Evolutionary conservation across 1,140 invertebrate species (phyloP), one percentile per base, ranked within the genome.

Genomic region (Lysiphlebus fabarum): DNA sequence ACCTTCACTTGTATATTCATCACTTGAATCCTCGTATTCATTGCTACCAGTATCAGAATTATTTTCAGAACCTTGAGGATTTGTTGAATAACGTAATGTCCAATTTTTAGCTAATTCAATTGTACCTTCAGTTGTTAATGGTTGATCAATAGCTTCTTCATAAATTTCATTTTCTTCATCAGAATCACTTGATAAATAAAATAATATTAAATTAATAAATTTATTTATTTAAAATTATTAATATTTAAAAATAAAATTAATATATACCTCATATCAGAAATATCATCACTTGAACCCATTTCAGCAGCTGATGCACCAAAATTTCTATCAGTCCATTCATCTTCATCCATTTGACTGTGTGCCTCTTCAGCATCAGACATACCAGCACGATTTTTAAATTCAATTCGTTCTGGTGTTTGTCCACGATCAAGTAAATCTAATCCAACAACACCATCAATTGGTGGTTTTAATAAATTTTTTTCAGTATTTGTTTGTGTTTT

Each of bases 311-410:
- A 88, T 50, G 88, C 87, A 63, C 91, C 87, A 74, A 93, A 93
- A 80, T 95, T 96, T 56, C 90, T 84, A 66, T 94, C 92, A 1
- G 92, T 95, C 92, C 91, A 95, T 75, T 95, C 92, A 69, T 95
- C 92, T 73, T 95, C 92, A 70, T 95, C 92, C 74, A 93, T 92
- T 77, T 91, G 90, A 66, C 86, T 85, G 10, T 88, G 84, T 1
- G 86, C 82, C 66, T 90, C 88, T 58, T 90, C 88, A 49, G 86
- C 81, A 64, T 87, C 82, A n/a, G 86, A 80, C 81, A 75, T 83
- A 67, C 73, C 83, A 67, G 73, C 86, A 33, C 79, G 77, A 68
- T 85, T 86, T 63, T 82, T 82, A 56, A 91, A 91, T 78, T 91
- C 90, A 70, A 93, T 90, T 66, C 93, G 77, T 70, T 95, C 93